These are phyloP conservation scores for Dromaius novaehollandiae DNA, from an alignment of 2,113 vertebrate species.

Conservation along the genomic window DNA sequence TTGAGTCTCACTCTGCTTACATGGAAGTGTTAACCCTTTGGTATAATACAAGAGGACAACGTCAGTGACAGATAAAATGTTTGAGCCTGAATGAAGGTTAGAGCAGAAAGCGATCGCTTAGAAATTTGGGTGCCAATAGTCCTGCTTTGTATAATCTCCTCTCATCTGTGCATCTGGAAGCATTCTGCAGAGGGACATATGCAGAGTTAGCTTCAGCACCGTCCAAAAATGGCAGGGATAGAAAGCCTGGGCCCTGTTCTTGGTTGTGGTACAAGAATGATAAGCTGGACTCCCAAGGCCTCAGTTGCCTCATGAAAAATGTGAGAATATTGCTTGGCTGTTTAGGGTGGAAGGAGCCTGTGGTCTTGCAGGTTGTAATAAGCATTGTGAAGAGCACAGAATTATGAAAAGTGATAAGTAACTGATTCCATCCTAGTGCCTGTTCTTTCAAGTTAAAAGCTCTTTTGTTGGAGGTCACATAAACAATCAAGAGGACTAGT, in stretches of 20 bases:
- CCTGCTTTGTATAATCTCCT: neutral
- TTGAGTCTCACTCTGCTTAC: slow-evolving; percentile 27
- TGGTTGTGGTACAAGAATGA: neutral
- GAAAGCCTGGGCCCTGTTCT: neutral
- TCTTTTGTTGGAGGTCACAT: neutral
- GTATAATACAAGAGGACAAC: slow-evolving; percentile 4
- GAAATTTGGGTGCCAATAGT: neutral
- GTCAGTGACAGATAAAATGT: neutral
- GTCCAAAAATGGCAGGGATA: neutral
- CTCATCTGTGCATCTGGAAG: neutral
- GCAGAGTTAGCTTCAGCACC: neutral
- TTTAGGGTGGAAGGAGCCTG: neutral
- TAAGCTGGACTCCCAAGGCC: neutral
- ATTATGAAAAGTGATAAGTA: neutral
- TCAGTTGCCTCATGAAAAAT: neutral
- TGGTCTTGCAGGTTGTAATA: neutral
- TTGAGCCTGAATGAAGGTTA: neutral
- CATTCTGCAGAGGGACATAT: neutral
- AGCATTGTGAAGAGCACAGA: neutral
- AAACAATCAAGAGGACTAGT: neutral
- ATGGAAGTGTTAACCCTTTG: slow-evolving; percentile 37
- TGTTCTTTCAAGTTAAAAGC: neutral
- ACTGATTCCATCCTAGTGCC: neutral
- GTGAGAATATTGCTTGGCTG: neutral
- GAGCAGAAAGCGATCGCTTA: neutral